Evolutionary conservation across 2,113 vertebrate species (phyloP).

Genomic region (Sapajus apella): DNA sequence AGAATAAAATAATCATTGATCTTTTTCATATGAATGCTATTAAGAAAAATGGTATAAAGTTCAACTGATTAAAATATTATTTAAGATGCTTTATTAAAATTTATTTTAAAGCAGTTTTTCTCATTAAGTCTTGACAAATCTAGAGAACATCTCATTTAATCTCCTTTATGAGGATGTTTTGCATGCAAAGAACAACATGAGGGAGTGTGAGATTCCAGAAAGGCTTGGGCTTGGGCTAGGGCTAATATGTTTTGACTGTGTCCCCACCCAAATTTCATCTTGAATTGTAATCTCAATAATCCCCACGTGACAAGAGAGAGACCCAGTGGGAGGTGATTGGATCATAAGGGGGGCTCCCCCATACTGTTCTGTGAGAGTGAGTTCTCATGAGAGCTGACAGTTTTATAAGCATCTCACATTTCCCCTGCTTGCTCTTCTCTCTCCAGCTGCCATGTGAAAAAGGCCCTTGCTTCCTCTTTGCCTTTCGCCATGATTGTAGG

Average conservation of each 20-base stretch:
- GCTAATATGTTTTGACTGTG: not conserved
- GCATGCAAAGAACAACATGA: conserved; percentile 61
- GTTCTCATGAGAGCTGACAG: too few relatives aligned
- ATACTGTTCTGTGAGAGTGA: too few relatives aligned
- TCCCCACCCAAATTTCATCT: too few relatives aligned
- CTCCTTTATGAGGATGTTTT: conserved; percentile 76
- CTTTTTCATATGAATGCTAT: conserved; percentile 78
- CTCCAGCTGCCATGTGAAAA: too few relatives aligned
- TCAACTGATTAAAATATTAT: conserved; percentile 81
- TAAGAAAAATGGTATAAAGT: conserved; percentile 82
- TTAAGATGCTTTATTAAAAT: conserved; percentile 80
- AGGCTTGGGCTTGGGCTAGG: not conserved
- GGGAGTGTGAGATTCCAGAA: conserved; percentile 40
- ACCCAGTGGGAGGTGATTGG: too few relatives aligned
- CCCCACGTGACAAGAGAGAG: too few relatives aligned
- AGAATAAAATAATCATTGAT: conserved; percentile 83
- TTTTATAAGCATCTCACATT: too few relatives aligned
- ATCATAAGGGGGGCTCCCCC: too few relatives aligned
- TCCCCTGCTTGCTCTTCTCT: too few relatives aligned
- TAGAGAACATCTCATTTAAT: conserved; percentile 79
- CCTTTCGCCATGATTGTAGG: too few relatives aligned
- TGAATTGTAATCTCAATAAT: too few relatives aligned
- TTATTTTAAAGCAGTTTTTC: conserved; percentile 80
- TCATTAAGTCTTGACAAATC: conserved; percentile 81
- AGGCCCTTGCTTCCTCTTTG: too few relatives aligned